phyloP scores from a whole-genome alignment of 2,113 vertebrate species.

The Oryzias celebensis region DNA sequence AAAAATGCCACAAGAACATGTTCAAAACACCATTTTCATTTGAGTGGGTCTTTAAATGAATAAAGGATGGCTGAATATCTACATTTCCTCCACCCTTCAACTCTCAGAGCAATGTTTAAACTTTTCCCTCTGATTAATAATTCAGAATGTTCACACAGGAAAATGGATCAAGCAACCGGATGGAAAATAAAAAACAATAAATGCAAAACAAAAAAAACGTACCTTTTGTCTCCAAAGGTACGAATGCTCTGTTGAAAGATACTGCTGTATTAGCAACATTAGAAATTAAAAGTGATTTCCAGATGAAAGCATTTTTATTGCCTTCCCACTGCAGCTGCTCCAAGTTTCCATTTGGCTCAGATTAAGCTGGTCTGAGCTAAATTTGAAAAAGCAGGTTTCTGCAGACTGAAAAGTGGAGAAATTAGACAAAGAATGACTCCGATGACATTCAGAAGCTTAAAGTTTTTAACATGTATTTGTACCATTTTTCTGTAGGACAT shows the following conservation, averaged over 20 bases:
- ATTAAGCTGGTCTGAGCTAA: not conserved
- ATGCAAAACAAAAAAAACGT: not conserved
- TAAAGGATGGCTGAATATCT: conserved; percentile 51
- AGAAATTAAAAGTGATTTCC: conserved; percentile 33
- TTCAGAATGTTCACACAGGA: conserved; percentile 45
- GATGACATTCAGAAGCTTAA: too few species aligned
- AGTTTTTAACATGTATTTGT: too few species aligned
- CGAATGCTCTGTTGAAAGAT: conserved; percentile 29
- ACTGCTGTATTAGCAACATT: conserved; percentile 30
- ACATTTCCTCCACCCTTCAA: conserved; percentile 39
- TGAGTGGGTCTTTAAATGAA: conserved; percentile 20
- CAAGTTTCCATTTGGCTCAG: conserved; percentile 12
- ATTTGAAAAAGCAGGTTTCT: conserved; percentile 11
- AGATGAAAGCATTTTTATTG: conserved; percentile 36
- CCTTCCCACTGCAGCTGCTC: conserved; percentile 38
- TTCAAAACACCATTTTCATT: too few species aligned
- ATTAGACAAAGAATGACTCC: too few species aligned
- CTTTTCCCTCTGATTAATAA: conserved; percentile 57
- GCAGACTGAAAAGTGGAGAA: too few species aligned
- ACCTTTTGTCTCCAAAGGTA: conserved; percentile 19
- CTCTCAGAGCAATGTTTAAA: conserved; percentile 54
- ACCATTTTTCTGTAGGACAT: too few species aligned
- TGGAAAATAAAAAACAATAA: conserved; percentile 1
- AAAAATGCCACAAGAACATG: too few species aligned
- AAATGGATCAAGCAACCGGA: conserved; percentile 35